Conservation (phyloP, 2,888 invertebrate species). For the Villa cingulata region DNA sequence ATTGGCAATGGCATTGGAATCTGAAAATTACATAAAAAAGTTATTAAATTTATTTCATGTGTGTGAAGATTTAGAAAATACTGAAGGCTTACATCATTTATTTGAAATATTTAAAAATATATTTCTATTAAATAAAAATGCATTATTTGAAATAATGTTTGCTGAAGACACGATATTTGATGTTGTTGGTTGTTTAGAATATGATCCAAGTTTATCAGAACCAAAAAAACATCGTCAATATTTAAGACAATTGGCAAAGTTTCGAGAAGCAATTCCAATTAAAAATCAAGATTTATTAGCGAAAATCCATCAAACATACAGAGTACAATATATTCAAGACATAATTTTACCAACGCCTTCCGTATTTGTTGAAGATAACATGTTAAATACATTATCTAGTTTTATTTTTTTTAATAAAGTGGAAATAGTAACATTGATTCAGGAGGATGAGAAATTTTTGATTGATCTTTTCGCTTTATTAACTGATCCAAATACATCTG, state of each 20-base stretch:
- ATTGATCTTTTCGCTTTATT: constrained; percentile 87
- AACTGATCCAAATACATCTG: constrained; percentile 74
- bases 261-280: constrained; percentile 88
- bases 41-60: constrained; percentile 88
- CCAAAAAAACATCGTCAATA: constrained; percentile 94
- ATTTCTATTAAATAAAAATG: constrained; percentile 95
- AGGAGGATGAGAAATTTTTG: constrained; percentile 96
- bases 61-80: constrained; percentile 93
- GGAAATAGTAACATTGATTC: constrained; percentile 94
- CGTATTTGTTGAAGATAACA: constrained; percentile 98
- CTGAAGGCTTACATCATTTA: constrained; percentile 85
- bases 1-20: constrained; percentile 82
- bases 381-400: constrained; percentile 92
- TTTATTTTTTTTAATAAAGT: constrained; percentile 99
- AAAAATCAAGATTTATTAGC: constrained; percentile 86
- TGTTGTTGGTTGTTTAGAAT: constrained; percentile 96
- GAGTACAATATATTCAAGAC: constrained; percentile 98
- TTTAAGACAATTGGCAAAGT: constrained; percentile 80
- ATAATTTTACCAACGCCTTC: constrained; percentile 97
- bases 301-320: constrained; percentile 99
- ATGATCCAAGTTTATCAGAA: constrained; percentile 77
- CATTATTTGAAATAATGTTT: constrained; percentile 95
- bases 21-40: constrained; percentile 90
- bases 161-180: constrained; percentile 93
- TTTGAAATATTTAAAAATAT: constrained; percentile 98